Base-by-base conservation (phyloP, 2,888 invertebrate genomes). In the Patella pellucida region DNA sequence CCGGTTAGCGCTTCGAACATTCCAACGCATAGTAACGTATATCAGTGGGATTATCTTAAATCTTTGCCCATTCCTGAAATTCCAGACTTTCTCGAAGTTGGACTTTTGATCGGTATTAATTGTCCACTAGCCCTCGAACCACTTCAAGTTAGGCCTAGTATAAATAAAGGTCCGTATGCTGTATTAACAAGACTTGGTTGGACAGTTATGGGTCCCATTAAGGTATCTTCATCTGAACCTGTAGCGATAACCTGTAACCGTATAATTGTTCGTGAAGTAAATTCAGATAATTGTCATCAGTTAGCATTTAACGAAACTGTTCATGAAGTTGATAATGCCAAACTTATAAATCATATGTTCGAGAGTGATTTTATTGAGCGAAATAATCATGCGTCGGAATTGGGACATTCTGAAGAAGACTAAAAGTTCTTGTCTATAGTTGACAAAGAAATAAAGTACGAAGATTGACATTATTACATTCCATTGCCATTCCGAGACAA, bases 401-500 rank as follows among this genome's bases (percentile, higher is more conserved):
- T 41, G 7, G 7, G 31, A 41, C n/a, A 73, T 51, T 73, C 71
- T 50, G 23, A 50, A 9, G 68, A 76, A 51, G 76, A 76, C 31
- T 70, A 70, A 31, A 27, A 5, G 19, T 76, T 76, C 52, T 12
- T 74, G 54, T 16, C 62, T 52, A 70, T 69, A 12, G 74, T 76
- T 9, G 16, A 71, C 11, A 67, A 74, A 71, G 74, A 50, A 73
- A 76, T n/a, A n/a, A n/a, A n/a, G n/a, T n/a, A n/a, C n/a, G n/a
- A n/a, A n/a, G n/a, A n/a, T n/a, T n/a, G n/a, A n/a, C n/a, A n/a
- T 56, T 74, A 76, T 52, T n/a, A 71, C 27, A 74, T 76, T n/a
- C 54, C 41, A 27, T 69, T 76, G 3, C 76, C 74, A 9, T 71
- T 74, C n/a, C 41, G 69, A 23, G 68, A 74, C n/a, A 41, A 71